A percentile compares a stretch with the other conserved stretches of the same genome.
phyloP scores from a whole-genome alignment of 2,113 vertebrate genomes.

The Hassar affinis region DNA sequence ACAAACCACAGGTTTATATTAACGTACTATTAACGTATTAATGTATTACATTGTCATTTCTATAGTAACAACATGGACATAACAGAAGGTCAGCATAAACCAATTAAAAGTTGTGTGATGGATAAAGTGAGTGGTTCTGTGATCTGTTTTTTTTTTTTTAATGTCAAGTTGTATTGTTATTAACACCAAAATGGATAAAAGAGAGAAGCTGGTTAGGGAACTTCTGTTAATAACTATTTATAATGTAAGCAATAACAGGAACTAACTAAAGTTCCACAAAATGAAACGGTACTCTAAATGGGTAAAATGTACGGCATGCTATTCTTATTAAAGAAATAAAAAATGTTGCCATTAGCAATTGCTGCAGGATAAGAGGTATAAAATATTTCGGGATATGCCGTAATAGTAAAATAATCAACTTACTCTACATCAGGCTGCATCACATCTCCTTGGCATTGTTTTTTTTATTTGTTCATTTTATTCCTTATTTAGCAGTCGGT shows the following conservation, averaged over 20 bases:
- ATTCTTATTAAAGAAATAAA: neutral
- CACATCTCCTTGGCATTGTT: neutral
- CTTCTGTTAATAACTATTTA: neutral
- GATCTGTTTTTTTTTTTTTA: neutral
- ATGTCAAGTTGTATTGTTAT: neutral
- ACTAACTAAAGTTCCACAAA: neutral
- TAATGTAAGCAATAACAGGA: neutral
- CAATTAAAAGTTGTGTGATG: neutral
- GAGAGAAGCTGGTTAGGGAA: neutral
- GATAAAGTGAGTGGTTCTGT: neutral
- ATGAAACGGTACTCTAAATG: neutral
- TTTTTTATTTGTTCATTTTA: too few species aligned
- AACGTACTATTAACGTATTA: neutral
- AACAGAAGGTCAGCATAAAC: neutral
- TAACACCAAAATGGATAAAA: neutral
- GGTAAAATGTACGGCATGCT: neutral
- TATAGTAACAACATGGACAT: neutral
- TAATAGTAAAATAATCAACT: neutral
- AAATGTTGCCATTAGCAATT: neutral
- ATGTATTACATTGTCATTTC: neutral
- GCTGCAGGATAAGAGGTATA: neutral
- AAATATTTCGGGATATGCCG: neutral
- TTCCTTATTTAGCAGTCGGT: neutral
- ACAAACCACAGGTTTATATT: neutral
- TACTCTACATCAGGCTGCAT: neutral